Evolutionary conservation across 2,888 invertebrate species (phyloP), one percentile per base, ranked within the genome.

Genomic region (Drosophila neonasuta): DNA sequence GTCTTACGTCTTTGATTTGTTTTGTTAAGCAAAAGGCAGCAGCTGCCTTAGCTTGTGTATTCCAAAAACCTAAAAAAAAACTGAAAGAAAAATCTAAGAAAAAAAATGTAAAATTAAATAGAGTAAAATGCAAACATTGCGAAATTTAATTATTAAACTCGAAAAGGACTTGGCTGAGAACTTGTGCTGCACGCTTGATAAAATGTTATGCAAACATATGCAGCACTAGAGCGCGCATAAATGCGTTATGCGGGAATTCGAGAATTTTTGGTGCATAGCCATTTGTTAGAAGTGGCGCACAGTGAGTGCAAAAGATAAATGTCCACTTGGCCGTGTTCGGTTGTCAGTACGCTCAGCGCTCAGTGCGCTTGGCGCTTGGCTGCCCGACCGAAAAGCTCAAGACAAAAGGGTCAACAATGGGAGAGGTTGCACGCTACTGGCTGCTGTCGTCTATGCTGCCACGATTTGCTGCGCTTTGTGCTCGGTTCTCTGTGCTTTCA

Each of bases 291-390:
- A 80, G 83, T 79, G 71, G 77, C 55, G 56, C 68, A 80, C 71
- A 82, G 78, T 85, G 84, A 67, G 80, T 86, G 86, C 81, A 86
- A 77, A 86, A 87, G 83, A 83, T 86, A 83, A 86, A 83, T 84
- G 86, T 74, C 83, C 83, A 86, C 83, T 83, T 86, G 84, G 77
- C 56, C 29, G 39, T 36, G 29, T 13, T 30, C 59, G 52, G 24
- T 15, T 30, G 41, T 56, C 57, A 51, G 34, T 4, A 17, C 3
- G 17, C 17, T 17, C 17, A 17, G 17, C 17, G 17, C 17, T 17
- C 17, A 17, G 17, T 17, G 10, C 58, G 13, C 41, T 58, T 49
- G n/a, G 45, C 82, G 82, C 70, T 79, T 83, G 83, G 78, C 65
- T 78, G 74, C 59, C 52, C 70, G 74, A 80, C 68, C 75, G 74